Conservation (phyloP, 2,113 vertebrate species). For the Gallinago paraguaiae region DNA sequence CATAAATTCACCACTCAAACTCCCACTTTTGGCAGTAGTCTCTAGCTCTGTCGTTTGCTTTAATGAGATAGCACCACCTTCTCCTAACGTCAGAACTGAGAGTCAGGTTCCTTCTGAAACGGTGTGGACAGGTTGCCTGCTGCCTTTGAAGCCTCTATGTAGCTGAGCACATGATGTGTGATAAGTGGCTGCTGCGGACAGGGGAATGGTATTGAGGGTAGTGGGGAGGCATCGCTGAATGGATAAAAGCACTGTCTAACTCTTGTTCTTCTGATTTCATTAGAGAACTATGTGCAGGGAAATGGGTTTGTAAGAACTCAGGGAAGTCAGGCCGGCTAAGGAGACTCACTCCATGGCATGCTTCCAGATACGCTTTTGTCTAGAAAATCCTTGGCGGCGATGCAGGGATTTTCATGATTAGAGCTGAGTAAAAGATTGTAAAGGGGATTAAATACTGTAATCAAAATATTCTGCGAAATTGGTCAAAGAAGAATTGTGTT, state of each 20-base stretch:
- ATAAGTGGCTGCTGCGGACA: background rate
- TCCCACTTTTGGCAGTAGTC: background rate
- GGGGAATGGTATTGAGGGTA: background rate
- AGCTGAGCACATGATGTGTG: background rate
- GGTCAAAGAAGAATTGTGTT: background rate
- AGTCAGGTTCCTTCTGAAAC: background rate
- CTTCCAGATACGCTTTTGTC: slow-evolving; percentile 26
- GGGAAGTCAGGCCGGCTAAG: background rate
- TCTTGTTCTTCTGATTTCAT: background rate
- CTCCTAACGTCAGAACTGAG: background rate
- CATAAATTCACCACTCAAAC: slow-evolving; percentile 14
- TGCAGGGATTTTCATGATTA: slow-evolving; percentile 26
- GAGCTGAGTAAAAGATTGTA: slow-evolving; percentile 23
- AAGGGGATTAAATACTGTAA: slow-evolving; percentile 37
- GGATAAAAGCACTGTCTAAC: background rate
- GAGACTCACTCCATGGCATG: background rate
- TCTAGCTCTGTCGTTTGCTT: background rate
- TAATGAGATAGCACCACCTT: background rate
- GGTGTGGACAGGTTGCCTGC: background rate
- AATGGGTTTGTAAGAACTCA: background rate
- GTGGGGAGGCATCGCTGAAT: background rate
- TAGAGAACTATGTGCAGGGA: background rate
- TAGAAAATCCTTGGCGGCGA: slow-evolving; percentile 20
- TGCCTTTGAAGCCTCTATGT: background rate
- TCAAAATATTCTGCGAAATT: slow-evolving; percentile 44